phyloP scores from a whole-genome alignment of 2,113 vertebrate species.

The Prunella fulvescens region DNA sequence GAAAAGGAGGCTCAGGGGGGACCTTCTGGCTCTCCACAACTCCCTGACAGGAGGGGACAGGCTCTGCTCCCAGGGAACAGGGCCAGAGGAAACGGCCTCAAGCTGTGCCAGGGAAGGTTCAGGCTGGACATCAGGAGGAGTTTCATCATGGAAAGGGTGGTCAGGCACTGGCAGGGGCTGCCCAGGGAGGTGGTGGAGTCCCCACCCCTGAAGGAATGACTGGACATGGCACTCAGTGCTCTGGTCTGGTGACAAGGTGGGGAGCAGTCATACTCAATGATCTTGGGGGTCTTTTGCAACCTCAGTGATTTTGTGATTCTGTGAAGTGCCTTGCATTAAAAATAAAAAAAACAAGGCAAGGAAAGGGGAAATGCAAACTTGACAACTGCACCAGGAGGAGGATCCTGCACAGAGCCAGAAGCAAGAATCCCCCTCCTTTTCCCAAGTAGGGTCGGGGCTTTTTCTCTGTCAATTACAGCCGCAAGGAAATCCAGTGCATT shows the following conservation, averaged over 20 bases:
- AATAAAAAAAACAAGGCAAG: background rate
- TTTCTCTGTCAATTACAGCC: background rate
- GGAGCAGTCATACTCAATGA: accelerated
- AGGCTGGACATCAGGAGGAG: background rate
- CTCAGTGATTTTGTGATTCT: background rate
- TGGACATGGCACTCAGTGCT: background rate
- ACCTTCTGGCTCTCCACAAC: background rate
- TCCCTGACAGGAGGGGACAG: background rate
- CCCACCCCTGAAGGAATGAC: background rate
- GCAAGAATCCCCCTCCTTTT: background rate
- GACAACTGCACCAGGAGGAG: background rate
- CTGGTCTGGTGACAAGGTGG: background rate
- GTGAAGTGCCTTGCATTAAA: background rate
- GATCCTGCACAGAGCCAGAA: background rate
- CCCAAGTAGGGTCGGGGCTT: background rate
- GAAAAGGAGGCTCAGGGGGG: background rate
- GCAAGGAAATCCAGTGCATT: background rate
- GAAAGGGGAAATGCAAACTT: background rate
- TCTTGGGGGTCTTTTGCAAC: background rate
- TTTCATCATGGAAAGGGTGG: background rate
- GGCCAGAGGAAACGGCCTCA: accelerated
- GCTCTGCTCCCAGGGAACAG: background rate
- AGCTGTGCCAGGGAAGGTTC: accelerated
- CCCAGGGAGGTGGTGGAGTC: background rate
- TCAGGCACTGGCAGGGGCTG: background rate